Conservation (phyloP, 1,140 invertebrate genomes). For the Luehdorfia chinensis region DNA sequence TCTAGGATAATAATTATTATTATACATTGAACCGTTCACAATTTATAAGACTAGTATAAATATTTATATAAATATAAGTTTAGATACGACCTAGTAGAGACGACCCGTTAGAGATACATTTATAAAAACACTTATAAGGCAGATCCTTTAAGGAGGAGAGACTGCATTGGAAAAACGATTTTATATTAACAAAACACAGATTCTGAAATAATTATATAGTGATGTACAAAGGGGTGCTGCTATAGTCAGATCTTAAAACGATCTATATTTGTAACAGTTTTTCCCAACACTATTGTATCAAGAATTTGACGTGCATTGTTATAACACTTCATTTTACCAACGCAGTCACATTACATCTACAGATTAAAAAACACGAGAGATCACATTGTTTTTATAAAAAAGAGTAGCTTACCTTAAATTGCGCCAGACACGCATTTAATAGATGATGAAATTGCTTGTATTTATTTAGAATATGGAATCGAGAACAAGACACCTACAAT, state of each 20-base stretch:
- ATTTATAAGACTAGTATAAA: conserved; percentile 44
- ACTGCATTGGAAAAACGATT: conserved; percentile 36
- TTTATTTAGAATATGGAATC: conserved; percentile 54
- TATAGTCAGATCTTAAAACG: too few species aligned
- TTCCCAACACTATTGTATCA: too few species aligned
- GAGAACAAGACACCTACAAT: conserved; percentile 40
- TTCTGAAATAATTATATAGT: too few species aligned
- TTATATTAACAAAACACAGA: too few species aligned
- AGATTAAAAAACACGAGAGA: conserved; percentile 53
- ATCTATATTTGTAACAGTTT: too few species aligned
- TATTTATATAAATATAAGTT: conserved; percentile 51
- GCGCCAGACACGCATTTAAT: conserved; percentile 22
- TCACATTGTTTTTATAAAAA: conserved; percentile 53
- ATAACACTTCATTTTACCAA: conserved; percentile 31
- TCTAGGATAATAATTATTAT: background rate
- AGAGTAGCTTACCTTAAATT: conserved; percentile 32
- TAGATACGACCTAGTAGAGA: conserved; percentile 50
- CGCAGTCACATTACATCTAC: conserved; percentile 48
- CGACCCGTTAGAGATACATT: conserved; percentile 57
- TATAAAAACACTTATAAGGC: conserved; percentile 73
- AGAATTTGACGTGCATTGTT: too few species aligned
- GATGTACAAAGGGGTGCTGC: too few species aligned
- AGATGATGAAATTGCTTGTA: conserved; percentile 48
- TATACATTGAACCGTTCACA: conserved; percentile 21
- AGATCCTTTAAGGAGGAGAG: conserved; percentile 60